These are phyloP conservation scores for Dicaeum eximium DNA, from an alignment of 2,113 vertebrate genomes.

Conservation along the genomic window DNA sequence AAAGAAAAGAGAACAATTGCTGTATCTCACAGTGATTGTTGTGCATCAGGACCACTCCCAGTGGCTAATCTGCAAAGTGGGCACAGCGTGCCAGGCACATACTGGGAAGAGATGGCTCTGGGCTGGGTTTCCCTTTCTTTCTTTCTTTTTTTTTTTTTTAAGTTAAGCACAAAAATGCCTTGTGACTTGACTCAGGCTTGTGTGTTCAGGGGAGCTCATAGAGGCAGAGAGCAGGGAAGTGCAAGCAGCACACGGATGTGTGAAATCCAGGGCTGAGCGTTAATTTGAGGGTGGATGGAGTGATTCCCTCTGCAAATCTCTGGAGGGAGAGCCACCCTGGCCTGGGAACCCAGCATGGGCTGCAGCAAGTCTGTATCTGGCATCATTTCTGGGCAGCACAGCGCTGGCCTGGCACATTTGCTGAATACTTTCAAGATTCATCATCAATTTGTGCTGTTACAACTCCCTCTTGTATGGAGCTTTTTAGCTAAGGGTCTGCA, in stretches of 20 bases:
- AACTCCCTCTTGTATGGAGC: not conserved
- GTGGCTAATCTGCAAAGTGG: not conserved
- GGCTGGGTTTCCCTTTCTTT: not conserved
- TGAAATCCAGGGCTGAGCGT: not conserved
- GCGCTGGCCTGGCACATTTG: not conserved
- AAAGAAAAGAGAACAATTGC: not conserved
- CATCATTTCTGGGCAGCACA: not conserved
- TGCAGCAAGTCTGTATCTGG: constrained; percentile 3
- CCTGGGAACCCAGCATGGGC: not conserved
- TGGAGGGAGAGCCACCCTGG: not conserved
- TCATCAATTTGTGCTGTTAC: constrained; percentile 17
- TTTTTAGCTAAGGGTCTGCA: not conserved
- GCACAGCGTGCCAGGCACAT: not conserved
- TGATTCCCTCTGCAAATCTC: not conserved
- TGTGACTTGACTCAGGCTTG: not conserved
- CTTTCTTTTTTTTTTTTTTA: no score
- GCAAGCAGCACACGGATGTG: not conserved
- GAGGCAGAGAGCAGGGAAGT: not conserved
- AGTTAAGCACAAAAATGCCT: not conserved
- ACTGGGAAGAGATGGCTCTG: not conserved
- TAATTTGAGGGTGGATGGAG: not conserved
- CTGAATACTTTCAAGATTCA: constrained; percentile 14
- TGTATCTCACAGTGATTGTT: not conserved
- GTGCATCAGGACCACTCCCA: not conserved
- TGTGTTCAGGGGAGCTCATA: not conserved